Base-by-base conservation (phyloP, 1,140 invertebrate genomes). In the Drosophila melanica region DNA sequence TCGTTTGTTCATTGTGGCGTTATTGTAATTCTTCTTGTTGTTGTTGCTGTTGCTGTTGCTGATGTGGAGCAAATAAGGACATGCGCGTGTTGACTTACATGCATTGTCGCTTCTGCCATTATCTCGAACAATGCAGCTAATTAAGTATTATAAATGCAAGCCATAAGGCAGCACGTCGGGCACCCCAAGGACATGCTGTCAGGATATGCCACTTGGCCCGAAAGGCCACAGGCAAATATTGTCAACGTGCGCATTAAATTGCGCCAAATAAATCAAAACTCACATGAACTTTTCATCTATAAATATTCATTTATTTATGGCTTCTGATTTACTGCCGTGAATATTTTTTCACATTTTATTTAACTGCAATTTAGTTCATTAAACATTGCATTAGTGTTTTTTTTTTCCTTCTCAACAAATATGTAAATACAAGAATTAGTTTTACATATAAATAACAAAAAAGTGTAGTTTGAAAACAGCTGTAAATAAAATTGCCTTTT, bases 71-170 rank as follows among this genome's bases (percentile, higher is more conserved):
- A 64, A 77, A 65, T 77, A 75, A 79, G 77, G 64, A 66, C 63
- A 65, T 39, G 48, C 42, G 59, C 59, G 35, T 53, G 62, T 73
- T 68, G 55, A 73, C 64, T 69, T 74, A 44, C 44, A 69, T 62
- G 66, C 66, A 74, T 74, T 74, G 65, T 81, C 79, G 68, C 73
- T 59, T 45, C 58, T 77, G 79, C 68, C 65, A 75, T 82, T 84
- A 79, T 77, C 81, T 64, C 30, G 66, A 79, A 86, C 82, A 86
- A 86, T 86, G 79, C 71, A 81, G 79, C 81, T 86, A 86, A 86
- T 86, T 86, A 86, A 86, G 82, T 77, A 86, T 87, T 76, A 78
- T 86, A 75, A 75, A 86, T 79, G 70, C 75, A 79, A 44, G 60
- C 75, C 75, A 45, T 65, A 67, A 44, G 50, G 45, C 64, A 75